These are phyloP conservation scores for Panzeria rudis DNA, from an alignment of 2,888 invertebrate species.

Conservation along the genomic window DNA sequence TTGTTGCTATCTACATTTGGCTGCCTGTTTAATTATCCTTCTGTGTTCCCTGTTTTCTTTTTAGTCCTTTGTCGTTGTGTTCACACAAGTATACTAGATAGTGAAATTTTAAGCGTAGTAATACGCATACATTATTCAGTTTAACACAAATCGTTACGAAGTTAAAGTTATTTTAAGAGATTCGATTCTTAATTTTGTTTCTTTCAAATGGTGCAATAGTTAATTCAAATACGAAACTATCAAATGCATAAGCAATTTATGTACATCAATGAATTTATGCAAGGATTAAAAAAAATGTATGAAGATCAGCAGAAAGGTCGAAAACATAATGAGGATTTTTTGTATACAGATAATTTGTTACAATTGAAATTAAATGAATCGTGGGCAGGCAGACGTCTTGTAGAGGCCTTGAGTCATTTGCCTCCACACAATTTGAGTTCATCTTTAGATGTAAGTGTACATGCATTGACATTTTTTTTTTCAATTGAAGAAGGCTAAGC, in stretches of 20 bases:
- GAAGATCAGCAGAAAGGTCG: conserved; percentile 11
- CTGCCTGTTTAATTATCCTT: conserved; percentile 16
- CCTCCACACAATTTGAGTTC: conserved; percentile 78
- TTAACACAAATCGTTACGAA: conserved; percentile 47
- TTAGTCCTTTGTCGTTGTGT: conserved; percentile 5
- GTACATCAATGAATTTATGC: neutral
- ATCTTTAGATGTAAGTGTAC: conserved; percentile 78
- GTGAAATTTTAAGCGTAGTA: conserved; percentile 17
- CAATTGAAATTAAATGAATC: conserved; percentile 85
- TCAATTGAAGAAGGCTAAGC: too few species aligned
- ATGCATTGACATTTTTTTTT: too few species aligned
- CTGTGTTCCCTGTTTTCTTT: conserved; percentile 1
- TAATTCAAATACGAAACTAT: neutral
- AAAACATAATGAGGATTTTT: conserved; percentile 14
- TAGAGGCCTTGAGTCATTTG: conserved; percentile 83
- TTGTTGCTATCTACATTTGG: conserved; percentile 28
- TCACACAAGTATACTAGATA: conserved; percentile 26
- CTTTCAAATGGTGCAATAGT: neutral
- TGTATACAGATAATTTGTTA: conserved; percentile 42
- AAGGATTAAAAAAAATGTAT: conserved; percentile 47
- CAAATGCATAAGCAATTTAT: neutral
- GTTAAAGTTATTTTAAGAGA: conserved; percentile 28
- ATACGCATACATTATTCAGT: conserved; percentile 38
- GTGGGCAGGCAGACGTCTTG: conserved; percentile 86
- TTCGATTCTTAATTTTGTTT: conserved; percentile 24